Evolutionary conservation across 2,797 vertebrate genomes (phyloP), one percentile per base, ranked within the genome.

Genomic region (Balearica regulorum): DNA sequence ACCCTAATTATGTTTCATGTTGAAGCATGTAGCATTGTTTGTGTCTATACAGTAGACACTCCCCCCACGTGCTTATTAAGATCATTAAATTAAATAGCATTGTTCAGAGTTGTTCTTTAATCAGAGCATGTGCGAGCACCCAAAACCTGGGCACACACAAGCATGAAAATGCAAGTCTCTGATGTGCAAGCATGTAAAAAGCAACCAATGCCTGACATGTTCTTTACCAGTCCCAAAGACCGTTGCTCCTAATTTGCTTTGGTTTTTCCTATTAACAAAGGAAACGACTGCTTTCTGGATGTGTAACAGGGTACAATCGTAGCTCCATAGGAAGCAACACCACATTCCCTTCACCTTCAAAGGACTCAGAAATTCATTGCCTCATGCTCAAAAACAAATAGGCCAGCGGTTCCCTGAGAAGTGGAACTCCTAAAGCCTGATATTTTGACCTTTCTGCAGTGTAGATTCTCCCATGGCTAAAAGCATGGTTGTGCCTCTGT

Each of bases 1-100:
- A 80, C 88, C 78, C 94, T 97, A 97, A 95, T 97, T 95, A 89
- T 91, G 91, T 83, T 87, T 90, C 78, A 78, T 93, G 91, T 96
- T 90, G 87, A 89, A 96, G 80, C 95, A 95, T 62, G 68, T 83
- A 73, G 51, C 69, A 95, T 94, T 97, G 92, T 92, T 97, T 96
- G 75, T 82, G 94, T 73, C 83, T 78, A 14, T 91, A 96, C 93
- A 90, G 77, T 88, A 93, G 90, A 94, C 92, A 83, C 90, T 95
- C 71, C 69, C 64, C 80, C 70, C 26, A 10, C 41, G 35, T 62
- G 83, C 89, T 96, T 92, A 96, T 96, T 95, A 95, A 96, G 72
- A 93, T 84, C 44, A 92, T 94, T 93, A 96, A 93, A 96, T 95
- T 97, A 96, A 96, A 94, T 68, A 86, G 18, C 61, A 76, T 91